phyloP scores from a whole-genome alignment of 2,888 invertebrate genomes.

The Metopia argyrocephala region DNA sequence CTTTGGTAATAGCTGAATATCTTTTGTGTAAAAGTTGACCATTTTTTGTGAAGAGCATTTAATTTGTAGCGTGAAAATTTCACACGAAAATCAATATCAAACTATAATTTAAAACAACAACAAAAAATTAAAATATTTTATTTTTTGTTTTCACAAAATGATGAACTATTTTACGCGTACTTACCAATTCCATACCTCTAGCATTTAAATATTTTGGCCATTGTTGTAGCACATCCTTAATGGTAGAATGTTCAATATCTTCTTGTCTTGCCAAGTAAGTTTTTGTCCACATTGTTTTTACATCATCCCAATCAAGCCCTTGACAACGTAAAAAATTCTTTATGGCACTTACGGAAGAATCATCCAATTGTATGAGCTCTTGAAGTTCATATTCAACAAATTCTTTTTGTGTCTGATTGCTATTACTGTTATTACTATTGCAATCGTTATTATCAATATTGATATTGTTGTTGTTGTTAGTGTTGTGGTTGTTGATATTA shows the following conservation, averaged over 20 bases:
- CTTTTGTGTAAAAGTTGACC: conserved; percentile 60
- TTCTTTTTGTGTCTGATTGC: conserved; percentile 55
- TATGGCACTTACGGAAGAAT: conserved; percentile 59
- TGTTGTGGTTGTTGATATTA: not conserved
- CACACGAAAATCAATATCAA: conserved; percentile 64
- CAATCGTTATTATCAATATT: conserved; percentile 25
- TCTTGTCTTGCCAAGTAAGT: conserved; percentile 59
- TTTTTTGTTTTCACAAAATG: too few species aligned
- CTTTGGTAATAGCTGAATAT: conserved; percentile 58
- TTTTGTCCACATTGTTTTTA: conserved; percentile 64
- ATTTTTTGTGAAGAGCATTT: conserved; percentile 55
- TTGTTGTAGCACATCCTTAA: conserved; percentile 56
- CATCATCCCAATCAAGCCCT: conserved; percentile 63
- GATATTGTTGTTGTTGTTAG: not conserved
- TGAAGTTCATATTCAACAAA: conserved; percentile 48
- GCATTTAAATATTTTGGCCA: conserved; percentile 65
- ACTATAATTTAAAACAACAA: conserved; percentile 42
- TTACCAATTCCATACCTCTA: conserved; percentile 61
- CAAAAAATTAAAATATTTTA: not conserved
- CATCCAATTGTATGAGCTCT: conserved; percentile 55
- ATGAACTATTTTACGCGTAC: not conserved
- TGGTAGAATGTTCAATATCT: conserved; percentile 60
- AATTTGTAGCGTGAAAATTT: conserved; percentile 60
- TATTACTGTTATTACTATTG: conserved; percentile 40
- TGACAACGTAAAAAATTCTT: conserved; percentile 64